Base-by-base conservation (phyloP, 2,797 vertebrate species). In the Anas bahamensis region DNA sequence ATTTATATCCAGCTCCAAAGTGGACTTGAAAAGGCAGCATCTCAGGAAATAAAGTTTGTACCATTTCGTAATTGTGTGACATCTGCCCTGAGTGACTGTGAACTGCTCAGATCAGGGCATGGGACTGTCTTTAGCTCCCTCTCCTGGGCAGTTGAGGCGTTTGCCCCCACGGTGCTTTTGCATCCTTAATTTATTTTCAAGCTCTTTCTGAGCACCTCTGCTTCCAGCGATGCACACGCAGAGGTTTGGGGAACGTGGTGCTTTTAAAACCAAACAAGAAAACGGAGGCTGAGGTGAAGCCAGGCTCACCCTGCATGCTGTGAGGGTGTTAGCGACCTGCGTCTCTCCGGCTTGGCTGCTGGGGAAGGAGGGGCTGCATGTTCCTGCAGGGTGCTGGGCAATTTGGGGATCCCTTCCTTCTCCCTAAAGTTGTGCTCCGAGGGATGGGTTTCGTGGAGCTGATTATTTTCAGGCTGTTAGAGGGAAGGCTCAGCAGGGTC, bases 121-220 rank as follows among this genome's bases (percentile, higher is more conserved):
- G 53, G n/a, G 70, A 21, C 46, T 74, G 77, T 48, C 80, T 93
- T 53, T 26, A 88, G 90, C 88, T 94, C 93, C 77, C 72, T 90
- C 84, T 93, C 86, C 83, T 8, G 74, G 71, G 70, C 68, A 42
- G 17, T 63, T 59, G 13, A 61, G 14, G 80, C 31, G 6, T 78
- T 92, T 94, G 85, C 65, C 88, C 94, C 13, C 11, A 2, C 6
- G 29, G 1, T 79, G 70, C 86, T 74, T 57, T 75, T 61, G 60
- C 68, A 68, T 57, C 41, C 46, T 29, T 1, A 3, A 17, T 39
- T 52, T 31, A 2, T 26, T 73, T 42, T 44, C 52, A 42, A n/a
- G 23, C 64, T 71, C 48, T 71, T n/a, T 71, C 73, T 24, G 44
- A 83, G 66, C 68, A n/a, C 65, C 68, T 66, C 33, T 37, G 59